These are phyloP conservation scores for Mesoclemmys tuberculata DNA, from an alignment of 2,113 vertebrate species.

Conservation along the genomic window DNA sequence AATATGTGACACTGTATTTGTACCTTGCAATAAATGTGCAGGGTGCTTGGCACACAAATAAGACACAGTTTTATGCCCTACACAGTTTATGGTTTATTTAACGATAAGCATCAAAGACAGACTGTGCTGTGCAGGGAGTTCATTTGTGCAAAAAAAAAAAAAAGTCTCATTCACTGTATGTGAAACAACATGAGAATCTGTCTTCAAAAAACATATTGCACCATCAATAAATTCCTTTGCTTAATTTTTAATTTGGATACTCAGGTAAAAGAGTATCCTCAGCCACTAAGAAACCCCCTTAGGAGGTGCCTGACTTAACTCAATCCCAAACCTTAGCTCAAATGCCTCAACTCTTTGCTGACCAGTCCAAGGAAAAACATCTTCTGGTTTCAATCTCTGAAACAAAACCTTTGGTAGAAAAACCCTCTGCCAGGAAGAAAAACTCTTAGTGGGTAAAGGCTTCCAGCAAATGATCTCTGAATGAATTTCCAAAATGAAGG, in stretches of 20 bases:
- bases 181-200: background rate
- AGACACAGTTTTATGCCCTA: background rate
- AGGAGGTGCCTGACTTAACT: background rate
- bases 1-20: background rate
- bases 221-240: background rate
- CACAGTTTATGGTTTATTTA: background rate
- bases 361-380: background rate
- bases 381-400: constrained; percentile 4
- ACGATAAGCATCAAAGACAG: background rate
- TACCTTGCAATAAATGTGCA: background rate
- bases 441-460: background rate
- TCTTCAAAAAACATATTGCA: background rate
- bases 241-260: background rate
- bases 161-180: background rate
- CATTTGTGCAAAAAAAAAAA: background rate
- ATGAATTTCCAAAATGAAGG: background rate
- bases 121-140: background rate
- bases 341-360: background rate
- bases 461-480: background rate
- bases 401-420: constrained; percentile 4
- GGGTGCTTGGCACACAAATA: background rate
- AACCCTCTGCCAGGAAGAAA: background rate
- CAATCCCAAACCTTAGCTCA: background rate
- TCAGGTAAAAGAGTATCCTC: constrained; percentile 2
- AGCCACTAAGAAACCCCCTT: background rate